Percentiles rank a stretch among this genome's conserved stretches.
Evolutionary conservation across 2,888 invertebrate species (phyloP).

Genomic region (Eupithecia subumbrata): DNA sequence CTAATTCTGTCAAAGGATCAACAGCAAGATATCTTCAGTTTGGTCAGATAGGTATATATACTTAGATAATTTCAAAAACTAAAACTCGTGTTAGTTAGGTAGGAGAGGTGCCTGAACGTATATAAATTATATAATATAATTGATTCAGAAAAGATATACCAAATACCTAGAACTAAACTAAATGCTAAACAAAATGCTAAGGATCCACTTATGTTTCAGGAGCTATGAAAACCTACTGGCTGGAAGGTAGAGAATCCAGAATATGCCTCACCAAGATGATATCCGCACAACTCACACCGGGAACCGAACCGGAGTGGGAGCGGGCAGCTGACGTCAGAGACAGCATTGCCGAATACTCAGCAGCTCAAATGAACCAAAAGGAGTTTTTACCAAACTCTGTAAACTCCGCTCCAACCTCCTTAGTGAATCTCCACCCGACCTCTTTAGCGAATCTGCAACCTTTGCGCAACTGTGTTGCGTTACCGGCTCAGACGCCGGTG

Average conservation of each 20-base stretch:
- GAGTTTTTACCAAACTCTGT: constrained; percentile 61
- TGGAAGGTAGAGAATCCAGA: constrained; percentile 88
- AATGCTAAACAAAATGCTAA: constrained; percentile 12
- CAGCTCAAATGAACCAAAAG: constrained; percentile 65
- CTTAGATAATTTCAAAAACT: too few species aligned
- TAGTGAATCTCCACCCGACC: constrained; percentile 50
- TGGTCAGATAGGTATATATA: too few species aligned
- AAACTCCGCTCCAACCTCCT: constrained; percentile 59
- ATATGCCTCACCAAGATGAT: constrained; percentile 79
- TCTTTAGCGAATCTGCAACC: constrained; percentile 47
- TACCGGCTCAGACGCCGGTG: constrained; percentile 53
- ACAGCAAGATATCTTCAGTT: too few species aligned
- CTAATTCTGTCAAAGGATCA: too few species aligned
- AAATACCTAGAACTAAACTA: too few species aligned
- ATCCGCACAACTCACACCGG: constrained; percentile 71
- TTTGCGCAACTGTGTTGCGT: constrained; percentile 50
- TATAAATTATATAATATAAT: too few species aligned
- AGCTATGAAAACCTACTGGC: constrained; percentile 95
- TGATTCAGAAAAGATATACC: neutral
- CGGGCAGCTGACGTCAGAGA: constrained; percentile 74
- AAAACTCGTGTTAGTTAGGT: too few species aligned
- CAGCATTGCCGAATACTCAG: constrained; percentile 77
- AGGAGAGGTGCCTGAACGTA: too few species aligned
- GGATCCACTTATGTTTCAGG: constrained; percentile 71
- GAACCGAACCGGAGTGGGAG: constrained; percentile 77